These are phyloP conservation scores for Pseudoatta argentina DNA, from an alignment of 1,140 invertebrate genomes.

Conservation along the genomic window DNA sequence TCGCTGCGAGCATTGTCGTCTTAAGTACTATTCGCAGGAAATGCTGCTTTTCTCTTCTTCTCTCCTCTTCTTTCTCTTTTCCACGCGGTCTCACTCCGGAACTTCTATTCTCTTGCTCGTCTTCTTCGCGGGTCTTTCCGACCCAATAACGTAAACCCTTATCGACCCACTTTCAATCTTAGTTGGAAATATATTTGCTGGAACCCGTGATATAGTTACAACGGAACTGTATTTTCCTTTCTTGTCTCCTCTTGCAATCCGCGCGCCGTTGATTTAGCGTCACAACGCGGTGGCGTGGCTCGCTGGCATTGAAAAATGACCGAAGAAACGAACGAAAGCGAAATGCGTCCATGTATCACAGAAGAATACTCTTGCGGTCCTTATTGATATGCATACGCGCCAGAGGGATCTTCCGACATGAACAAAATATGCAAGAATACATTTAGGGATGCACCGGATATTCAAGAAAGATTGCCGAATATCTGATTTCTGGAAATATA, in stretches of 20 bases:
- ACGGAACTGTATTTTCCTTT: slow-evolving; percentile 25
- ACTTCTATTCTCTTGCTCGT: slow-evolving; percentile 32
- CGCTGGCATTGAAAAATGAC: slow-evolving; percentile 49
- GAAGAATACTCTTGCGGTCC: neutral
- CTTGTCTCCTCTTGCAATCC: neutral
- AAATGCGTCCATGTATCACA: slow-evolving; percentile 48
- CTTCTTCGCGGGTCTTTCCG: slow-evolving; percentile 12
- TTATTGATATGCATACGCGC: slow-evolving; percentile 55
- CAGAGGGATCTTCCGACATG: slow-evolving; percentile 11
- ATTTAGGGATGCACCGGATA: too few relatives aligned
- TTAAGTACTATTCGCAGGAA: slow-evolving; percentile 57
- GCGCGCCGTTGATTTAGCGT: slow-evolving; percentile 54
- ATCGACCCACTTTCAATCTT: slow-evolving; percentile 58
- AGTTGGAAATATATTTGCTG: slow-evolving; percentile 63
- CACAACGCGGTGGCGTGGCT: slow-evolving; percentile 38
- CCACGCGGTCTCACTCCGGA: neutral
- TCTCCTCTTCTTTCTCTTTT: neutral
- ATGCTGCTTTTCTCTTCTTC: neutral
- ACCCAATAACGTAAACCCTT: slow-evolving; percentile 57
- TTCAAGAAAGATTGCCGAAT: too few relatives aligned
- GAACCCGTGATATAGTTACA: slow-evolving; percentile 10
- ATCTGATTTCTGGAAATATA: too few relatives aligned
- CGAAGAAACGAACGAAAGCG: slow-evolving; percentile 55
- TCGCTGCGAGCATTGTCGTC: slow-evolving; percentile 61
- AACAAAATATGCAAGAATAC: neutral